Conservation (phyloP, 2,797 vertebrate genomes). For the Tokudaia muenninki region DNA sequence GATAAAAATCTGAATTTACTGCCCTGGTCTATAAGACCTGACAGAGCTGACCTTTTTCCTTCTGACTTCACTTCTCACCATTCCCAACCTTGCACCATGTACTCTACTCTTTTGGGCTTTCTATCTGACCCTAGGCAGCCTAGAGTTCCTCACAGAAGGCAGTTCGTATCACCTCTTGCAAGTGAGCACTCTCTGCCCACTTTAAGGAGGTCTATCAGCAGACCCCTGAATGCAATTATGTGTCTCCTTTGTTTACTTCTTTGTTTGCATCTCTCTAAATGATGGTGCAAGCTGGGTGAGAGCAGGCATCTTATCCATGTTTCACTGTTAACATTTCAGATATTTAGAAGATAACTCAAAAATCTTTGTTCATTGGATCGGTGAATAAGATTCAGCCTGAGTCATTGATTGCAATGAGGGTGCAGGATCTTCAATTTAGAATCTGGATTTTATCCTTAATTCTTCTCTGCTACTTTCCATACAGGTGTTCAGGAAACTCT, state of each 20-base stretch:
- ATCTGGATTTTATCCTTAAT: background rate
- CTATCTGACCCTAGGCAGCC: background rate
- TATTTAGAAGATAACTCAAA: background rate
- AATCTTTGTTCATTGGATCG: background rate
- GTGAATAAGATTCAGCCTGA: background rate
- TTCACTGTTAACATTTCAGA: background rate
- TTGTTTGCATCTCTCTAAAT: background rate
- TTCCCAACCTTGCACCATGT: accelerated
- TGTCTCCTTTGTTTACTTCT: background rate
- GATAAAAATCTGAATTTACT: background rate
- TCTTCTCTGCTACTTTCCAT: background rate
- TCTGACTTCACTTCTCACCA: background rate
- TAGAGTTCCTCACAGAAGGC: background rate
- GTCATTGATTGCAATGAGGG: background rate
- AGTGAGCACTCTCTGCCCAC: background rate
- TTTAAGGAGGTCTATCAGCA: background rate
- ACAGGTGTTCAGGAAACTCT: background rate
- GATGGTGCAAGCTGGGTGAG: background rate
- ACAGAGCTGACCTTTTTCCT: background rate
- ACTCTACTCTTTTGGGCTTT: background rate
- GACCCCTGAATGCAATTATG: background rate
- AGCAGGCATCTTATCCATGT: background rate
- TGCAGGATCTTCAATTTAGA: background rate
- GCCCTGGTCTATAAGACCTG: background rate
- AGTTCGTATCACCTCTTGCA: background rate